Evolutionary conservation across 2,113 vertebrate genomes (phyloP).

Genomic region (Toxotes jaculatrix): DNA sequence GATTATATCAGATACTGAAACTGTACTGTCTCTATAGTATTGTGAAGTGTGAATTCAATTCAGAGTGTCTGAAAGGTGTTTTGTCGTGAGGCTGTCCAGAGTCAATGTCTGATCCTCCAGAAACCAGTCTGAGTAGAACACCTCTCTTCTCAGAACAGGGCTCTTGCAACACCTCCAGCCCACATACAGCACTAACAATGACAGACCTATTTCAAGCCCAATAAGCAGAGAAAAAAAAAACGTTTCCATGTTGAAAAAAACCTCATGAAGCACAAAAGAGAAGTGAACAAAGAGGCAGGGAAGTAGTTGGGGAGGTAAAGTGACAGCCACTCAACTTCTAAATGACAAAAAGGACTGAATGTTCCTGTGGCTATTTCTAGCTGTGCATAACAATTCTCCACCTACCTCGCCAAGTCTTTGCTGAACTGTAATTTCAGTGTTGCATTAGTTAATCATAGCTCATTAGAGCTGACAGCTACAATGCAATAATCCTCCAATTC

Average conservation of each 20-base stretch:
- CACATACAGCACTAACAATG: slow-evolving; percentile 12
- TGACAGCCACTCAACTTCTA: neutral
- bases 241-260: neutral
- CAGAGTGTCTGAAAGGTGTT: neutral
- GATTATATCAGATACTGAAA: neutral
- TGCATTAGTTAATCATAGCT: neutral
- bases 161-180: slow-evolving; percentile 1
- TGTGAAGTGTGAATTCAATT: neutral
- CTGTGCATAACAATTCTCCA: neutral
- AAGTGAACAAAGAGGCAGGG: neutral
- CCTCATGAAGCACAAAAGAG: neutral
- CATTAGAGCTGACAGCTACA: neutral
- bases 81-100: neutral
- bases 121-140: neutral
- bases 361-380: slow-evolving; percentile 16
- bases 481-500: neutral
- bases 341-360: neutral
- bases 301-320: slow-evolving; percentile 14
- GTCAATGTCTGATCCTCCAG: neutral
- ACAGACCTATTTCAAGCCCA: slow-evolving; percentile 19
- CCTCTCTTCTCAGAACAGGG: slow-evolving; percentile 1
- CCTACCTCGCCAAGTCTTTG: neutral
- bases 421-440: neutral
- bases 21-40: neutral
- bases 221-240: slow-evolving; percentile 8